A percentile compares a stretch with the other conserved stretches of the same genome.
Evolutionary conservation across 2,113 vertebrate species (phyloP).

Genomic region (Scopus umbretta): DNA sequence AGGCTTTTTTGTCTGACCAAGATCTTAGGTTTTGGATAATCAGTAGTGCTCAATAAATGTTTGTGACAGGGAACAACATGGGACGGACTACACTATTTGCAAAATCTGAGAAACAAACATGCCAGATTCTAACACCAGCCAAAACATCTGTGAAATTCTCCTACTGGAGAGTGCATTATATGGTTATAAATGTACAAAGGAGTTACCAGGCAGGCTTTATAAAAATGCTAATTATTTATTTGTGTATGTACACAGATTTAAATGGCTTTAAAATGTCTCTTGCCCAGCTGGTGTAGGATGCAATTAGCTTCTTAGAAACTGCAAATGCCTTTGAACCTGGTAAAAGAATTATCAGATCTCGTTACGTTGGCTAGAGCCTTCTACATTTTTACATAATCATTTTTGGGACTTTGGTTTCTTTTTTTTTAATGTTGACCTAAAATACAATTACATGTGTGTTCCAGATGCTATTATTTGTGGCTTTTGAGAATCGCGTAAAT

Average conservation of each 20-base stretch:
- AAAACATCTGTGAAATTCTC: slow-evolving; percentile 35
- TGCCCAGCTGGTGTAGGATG: slow-evolving; percentile 45
- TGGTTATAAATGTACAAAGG: slow-evolving; percentile 3
- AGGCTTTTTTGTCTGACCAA: background rate
- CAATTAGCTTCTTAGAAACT: slow-evolving; percentile 48
- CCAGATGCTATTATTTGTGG: slow-evolving; percentile 65
- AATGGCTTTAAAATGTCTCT: slow-evolving; percentile 50
- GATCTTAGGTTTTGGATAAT: background rate
- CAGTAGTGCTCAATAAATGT: background rate
- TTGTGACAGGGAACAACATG: background rate
- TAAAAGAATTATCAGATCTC: slow-evolving; percentile 1
- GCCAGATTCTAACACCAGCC: slow-evolving; percentile 5
- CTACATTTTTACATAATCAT: background rate
- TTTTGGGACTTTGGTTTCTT: background rate
- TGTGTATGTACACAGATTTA: slow-evolving; percentile 48
- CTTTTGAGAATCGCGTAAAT: slow-evolving; percentile 62
- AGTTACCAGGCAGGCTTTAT: slow-evolving; percentile 33
- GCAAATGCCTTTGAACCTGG: slow-evolving; percentile 42
- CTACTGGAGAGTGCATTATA: background rate
- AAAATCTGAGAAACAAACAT: background rate
- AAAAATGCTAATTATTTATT: slow-evolving; percentile 66
- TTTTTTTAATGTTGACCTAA: slow-evolving; percentile 18
- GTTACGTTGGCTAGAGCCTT: background rate
- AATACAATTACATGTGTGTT: slow-evolving; percentile 60
- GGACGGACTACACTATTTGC: background rate